phyloP scores from a whole-genome alignment of 2,888 invertebrate genomes.

The Coleophora flavipennella region DNA sequence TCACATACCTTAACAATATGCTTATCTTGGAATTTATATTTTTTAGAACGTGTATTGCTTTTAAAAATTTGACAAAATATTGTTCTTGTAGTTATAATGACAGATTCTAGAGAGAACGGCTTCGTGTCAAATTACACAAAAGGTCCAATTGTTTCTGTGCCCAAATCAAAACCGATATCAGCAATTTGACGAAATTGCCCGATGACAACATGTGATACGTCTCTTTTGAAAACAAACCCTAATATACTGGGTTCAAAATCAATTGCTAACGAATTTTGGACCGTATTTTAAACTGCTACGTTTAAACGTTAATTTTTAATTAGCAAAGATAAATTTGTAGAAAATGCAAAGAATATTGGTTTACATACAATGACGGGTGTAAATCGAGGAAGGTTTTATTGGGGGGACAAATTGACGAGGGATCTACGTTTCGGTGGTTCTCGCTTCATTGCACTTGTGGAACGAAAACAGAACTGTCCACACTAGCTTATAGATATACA shows the following conservation, averaged over 20 bases:
- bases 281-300: constrained; percentile 19
- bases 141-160: constrained; percentile 54
- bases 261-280: constrained; percentile 18
- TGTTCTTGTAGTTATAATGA: no score
- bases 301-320: constrained; percentile 7
- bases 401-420: constrained; percentile 49
- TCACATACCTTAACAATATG: constrained; percentile 13
- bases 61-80: no score
- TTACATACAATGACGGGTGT: constrained; percentile 47
- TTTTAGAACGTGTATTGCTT: no score
- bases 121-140: constrained; percentile 61
- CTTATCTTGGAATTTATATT: no score
- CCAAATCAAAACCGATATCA: constrained; percentile 60
- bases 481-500: no score
- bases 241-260: no score
- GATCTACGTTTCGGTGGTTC: constrained; percentile 43
- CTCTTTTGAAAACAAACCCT: constrained; percentile 20
- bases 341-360: constrained; percentile 38
- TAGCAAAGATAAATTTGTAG: constrained; percentile 16
- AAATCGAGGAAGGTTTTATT: constrained; percentile 42
- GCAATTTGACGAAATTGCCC: constrained; percentile 57
- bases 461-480: constrained; percentile 18
- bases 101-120: no score
- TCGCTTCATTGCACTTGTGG: constrained; percentile 35
- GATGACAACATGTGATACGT: constrained; percentile 34